Base-by-base conservation (phyloP, 2,113 vertebrate species). In the Talpa occidentalis region DNA sequence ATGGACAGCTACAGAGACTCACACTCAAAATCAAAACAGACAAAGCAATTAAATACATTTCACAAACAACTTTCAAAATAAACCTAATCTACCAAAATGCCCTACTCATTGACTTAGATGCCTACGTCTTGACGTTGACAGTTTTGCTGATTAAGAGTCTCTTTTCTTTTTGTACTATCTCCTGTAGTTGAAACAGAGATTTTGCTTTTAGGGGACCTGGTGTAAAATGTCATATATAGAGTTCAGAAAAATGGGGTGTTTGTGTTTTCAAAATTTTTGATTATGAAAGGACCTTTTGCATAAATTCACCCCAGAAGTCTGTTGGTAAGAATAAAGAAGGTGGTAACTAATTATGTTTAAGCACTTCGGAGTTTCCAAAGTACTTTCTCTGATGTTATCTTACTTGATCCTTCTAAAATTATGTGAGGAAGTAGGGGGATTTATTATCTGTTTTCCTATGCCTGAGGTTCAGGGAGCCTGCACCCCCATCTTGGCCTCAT, bases 21-120 rank as follows among this genome's bases (percentile, higher is more conserved):
- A 91, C 9, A 96, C 35, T 94, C 4, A 30, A 81, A 96, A 95
- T 97, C 72, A 95, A 97, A 97, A 97, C 79, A 94, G 93, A 82
- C 37, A 94, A 94, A 95, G 59, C 19, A 96, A 83, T 97, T 74
- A 93, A 93, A 94, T 92, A 86, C 26, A 94, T 93, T 94, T 95
- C 83, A 96, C 86, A 95, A 91, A 86, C 74, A 95, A 90, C 73
- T 78, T 96, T 95, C 67, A 77, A 44, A 96, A 64, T 42, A 49
- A 92, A 32, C 56, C 73, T 90, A 91, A 81, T 96, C 59, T 78
- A 86, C 21, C 26, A 76, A 83, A 56, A 14, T 95, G 32, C 5
- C 49, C 11, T 60, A 40, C 28, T 85, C 94, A 85, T 54, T 96
- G 86, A 93, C 96, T 95, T 56, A 37, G 52, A 42, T 49, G 28